Base-by-base conservation (phyloP, 2,113 vertebrate species). In the Chiloscyllium plagiosum region DNA sequence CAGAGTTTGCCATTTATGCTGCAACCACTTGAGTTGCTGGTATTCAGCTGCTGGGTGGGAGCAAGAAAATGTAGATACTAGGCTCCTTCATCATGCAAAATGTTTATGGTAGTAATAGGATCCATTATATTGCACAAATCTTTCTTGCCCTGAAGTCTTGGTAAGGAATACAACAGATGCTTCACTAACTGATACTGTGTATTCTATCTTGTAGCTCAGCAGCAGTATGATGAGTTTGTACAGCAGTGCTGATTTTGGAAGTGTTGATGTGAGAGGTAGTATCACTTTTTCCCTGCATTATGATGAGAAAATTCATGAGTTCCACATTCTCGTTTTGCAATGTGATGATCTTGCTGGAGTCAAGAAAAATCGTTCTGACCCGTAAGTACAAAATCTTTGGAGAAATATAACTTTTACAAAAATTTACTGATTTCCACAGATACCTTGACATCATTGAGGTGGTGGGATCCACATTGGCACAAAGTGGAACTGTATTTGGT, bases 141-240 rank as follows among this genome's bases (percentile, higher is more conserved):
- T 93, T n/a, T 93, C 33, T 90, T 52, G 33, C 13, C 3, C 56
- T 37, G 87, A 26, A 29, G 10, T 24, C 50, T 20, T 19, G 15
- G 10, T 33, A 92, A 92, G 29, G 3, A 83, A 83, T 83, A 15
- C n/a, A 83, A 37, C n/a, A 33, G 52, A 42, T 42, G 8, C 20
- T 47, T 95, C 69, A 95, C 66, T 76, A 29, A 72, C 42, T 70
- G 42, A 15, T 70, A 5, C 42, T 72, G 1, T 95, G 69, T 50
- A 24, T 72, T 95, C 42, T 95, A 13, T 29, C 19, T 56, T 0
- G 0, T 97, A 99, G 99, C 98, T 99, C 97, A 98, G 98, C 42
- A 98, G 99, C 96, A 99, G 99, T 97, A 98, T 98, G 98, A 97
- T 98, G 98, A 99, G 99, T 96, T 97, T 99, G 96, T 98, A 98